phyloP scores from a whole-genome alignment of 2,113 vertebrate genomes.

The Euleptes europaea region DNA sequence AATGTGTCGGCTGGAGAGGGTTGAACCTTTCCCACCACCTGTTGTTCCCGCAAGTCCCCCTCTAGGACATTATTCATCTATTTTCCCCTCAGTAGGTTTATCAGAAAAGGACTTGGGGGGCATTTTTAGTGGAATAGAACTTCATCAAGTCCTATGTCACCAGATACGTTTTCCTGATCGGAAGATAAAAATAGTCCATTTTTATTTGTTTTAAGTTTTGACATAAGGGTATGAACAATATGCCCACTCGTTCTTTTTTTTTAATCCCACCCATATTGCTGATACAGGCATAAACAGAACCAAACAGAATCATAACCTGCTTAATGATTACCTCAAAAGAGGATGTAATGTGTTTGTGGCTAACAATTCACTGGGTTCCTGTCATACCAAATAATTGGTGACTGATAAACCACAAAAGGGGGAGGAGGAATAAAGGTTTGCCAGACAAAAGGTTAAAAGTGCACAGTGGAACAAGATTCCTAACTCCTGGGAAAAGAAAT shows the following conservation, averaged over 20 bases:
- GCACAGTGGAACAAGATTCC: not conserved
- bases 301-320: conserved; percentile 14
- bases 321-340: not conserved
- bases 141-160: too few species aligned
- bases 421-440: not conserved
- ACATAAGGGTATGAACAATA: conserved; percentile 40
- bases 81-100: too few species aligned
- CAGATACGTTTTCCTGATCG: too few species aligned
- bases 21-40: too few species aligned
- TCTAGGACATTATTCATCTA: too few species aligned
- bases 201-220: not conserved
- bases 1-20: too few species aligned
- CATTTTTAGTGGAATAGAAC: too few species aligned
- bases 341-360: conserved; percentile 6
- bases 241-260: conserved; percentile 15
- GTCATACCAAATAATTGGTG: not conserved
- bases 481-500: not conserved
- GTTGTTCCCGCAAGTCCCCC: too few species aligned
- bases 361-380: conserved; percentile 18
- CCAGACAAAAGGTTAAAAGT: not conserved
- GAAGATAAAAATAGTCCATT: not conserved
- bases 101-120: too few species aligned
- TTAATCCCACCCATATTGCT: conserved; percentile 41
- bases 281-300: conserved; percentile 46
- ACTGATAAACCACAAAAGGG: conserved; percentile 2